Conservation (phyloP, 2,888 invertebrate species). For the Ichneumoninae sp. region DNA sequence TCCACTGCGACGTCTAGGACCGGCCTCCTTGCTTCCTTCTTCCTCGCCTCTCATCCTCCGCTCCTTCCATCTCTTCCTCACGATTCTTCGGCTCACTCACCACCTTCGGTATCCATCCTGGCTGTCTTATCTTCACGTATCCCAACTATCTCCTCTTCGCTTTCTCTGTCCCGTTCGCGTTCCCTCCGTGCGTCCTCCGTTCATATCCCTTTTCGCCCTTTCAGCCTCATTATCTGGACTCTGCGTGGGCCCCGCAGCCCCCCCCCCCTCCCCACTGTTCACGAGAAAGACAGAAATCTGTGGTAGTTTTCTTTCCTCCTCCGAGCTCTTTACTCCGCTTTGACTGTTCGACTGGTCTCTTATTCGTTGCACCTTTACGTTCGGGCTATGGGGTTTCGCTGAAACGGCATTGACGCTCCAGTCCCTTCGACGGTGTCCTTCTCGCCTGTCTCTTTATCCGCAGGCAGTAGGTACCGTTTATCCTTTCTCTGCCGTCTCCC, state of each 20-base stretch:
- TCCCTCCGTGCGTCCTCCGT: slow-evolving; percentile 34
- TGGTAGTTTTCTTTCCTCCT: slow-evolving; percentile 26
- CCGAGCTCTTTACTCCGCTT: neutral
- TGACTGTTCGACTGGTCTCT: slow-evolving; percentile 2
- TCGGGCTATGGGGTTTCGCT: neutral
- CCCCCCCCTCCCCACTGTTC: slow-evolving; percentile 21
- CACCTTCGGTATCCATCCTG: slow-evolving; percentile 46
- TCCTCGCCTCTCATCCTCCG: slow-evolving; percentile 47
- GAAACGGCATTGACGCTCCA: neutral
- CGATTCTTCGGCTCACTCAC: slow-evolving; percentile 55
- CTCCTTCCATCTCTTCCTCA: slow-evolving; percentile 62
- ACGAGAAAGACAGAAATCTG: slow-evolving; percentile 31
- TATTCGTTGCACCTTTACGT: neutral
- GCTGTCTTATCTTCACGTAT: slow-evolving; percentile 24
- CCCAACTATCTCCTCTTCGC: slow-evolving; percentile 43
- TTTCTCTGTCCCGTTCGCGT: slow-evolving; percentile 43
- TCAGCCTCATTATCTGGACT: slow-evolving; percentile 66
- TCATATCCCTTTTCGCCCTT: slow-evolving; percentile 49
- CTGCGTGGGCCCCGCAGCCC: slow-evolving; percentile 9
- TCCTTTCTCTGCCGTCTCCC: slow-evolving; percentile 1
- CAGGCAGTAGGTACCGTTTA: slow-evolving; percentile 1
- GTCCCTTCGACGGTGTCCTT: slow-evolving; percentile 25
- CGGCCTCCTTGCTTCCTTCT: slow-evolving; percentile 61
- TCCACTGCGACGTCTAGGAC: slow-evolving; percentile 80
- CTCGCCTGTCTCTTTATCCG: slow-evolving; percentile 14